phyloP scores from a whole-genome alignment of 2,113 vertebrate species.

The Rhinogobius similis region DNA sequence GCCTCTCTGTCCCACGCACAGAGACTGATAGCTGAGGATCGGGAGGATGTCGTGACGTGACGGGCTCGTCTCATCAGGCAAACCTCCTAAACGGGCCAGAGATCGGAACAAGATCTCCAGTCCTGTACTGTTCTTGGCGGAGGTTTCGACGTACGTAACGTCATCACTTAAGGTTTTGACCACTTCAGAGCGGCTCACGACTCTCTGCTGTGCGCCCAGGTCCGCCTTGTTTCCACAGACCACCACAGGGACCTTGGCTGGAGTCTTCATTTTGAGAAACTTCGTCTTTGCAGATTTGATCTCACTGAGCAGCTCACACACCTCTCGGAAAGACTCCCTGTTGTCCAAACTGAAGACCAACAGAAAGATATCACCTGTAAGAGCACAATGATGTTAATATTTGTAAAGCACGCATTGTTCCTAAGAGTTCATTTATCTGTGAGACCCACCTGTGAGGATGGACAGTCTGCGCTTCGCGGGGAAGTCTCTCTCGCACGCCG shows the following conservation, averaged over 20 bases:
- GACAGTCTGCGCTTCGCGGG: constrained; percentile 77
- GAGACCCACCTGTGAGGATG: constrained; percentile 75
- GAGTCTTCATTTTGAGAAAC: constrained; percentile 59
- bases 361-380: constrained; percentile 75
- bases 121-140: constrained; percentile 68
- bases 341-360: constrained; percentile 77
- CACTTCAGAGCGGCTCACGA: constrained; percentile 47
- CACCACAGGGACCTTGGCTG: constrained; percentile 45
- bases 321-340: constrained; percentile 69
- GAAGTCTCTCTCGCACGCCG: constrained; percentile 72
- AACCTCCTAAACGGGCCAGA: constrained; percentile 65
- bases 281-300: constrained; percentile 72
- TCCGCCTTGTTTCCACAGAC: constrained; percentile 79
- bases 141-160: constrained; percentile 66
- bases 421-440: neutral
- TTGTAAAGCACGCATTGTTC: neutral
- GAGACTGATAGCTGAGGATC: constrained; percentile 66
- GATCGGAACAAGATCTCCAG: constrained; percentile 70
- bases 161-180: constrained; percentile 50
- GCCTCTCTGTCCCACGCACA: constrained; percentile 50
- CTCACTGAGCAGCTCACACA: constrained; percentile 61
- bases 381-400: neutral
- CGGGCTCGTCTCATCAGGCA: constrained; percentile 72
- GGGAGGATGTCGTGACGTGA: constrained; percentile 68
- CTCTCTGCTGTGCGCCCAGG: constrained; percentile 35